Evolutionary conservation across 2,888 invertebrate genomes (phyloP).

Genomic region (Eupeodes luniger): DNA sequence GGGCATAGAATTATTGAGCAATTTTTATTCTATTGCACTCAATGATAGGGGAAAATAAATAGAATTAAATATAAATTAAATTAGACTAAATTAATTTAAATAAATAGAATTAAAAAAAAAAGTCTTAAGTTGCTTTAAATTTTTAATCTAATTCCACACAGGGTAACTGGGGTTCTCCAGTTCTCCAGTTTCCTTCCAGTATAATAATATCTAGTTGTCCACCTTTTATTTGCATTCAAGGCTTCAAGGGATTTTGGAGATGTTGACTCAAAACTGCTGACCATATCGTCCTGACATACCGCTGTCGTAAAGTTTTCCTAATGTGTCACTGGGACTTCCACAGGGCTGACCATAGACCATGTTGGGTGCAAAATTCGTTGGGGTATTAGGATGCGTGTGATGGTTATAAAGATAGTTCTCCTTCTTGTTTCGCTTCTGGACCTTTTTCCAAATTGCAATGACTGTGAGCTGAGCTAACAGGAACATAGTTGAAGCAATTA

Average conservation of each 20-base stretch:
- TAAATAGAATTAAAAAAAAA: slow-evolving; percentile 57
- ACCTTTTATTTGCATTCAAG: slow-evolving; percentile 36
- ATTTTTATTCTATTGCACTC: slow-evolving; percentile 30
- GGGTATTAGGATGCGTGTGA: slow-evolving; percentile 79
- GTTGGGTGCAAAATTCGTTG: slow-evolving; percentile 80
- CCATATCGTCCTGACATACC: slow-evolving; percentile 89
- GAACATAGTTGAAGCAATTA: slow-evolving; percentile 94
- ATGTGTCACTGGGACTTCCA: slow-evolving; percentile 88
- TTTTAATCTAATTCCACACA: slow-evolving; percentile 49
- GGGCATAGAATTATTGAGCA: slow-evolving; percentile 61
- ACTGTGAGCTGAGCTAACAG: slow-evolving; percentile 94
- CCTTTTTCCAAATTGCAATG: slow-evolving; percentile 92
- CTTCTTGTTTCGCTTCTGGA: slow-evolving; percentile 82
- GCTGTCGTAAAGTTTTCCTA: slow-evolving; percentile 95
- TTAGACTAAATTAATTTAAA: slow-evolving; percentile 67
- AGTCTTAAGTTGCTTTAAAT: slow-evolving; percentile 69
- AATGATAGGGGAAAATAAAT: slow-evolving; percentile 49
- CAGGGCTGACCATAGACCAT: slow-evolving; percentile 81
- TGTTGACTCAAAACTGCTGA: slow-evolving; percentile 80
- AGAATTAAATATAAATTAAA: slow-evolving; percentile 59
- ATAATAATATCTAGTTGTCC: slow-evolving; percentile 40
- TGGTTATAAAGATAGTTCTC: slow-evolving; percentile 81
- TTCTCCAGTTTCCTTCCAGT: neutral
- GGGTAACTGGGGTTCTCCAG: slow-evolving; percentile 23
- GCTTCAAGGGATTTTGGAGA: slow-evolving; percentile 42